Evolutionary conservation across 2,888 invertebrate species (phyloP).

Genomic region (Tenthredo distinguenda): DNA sequence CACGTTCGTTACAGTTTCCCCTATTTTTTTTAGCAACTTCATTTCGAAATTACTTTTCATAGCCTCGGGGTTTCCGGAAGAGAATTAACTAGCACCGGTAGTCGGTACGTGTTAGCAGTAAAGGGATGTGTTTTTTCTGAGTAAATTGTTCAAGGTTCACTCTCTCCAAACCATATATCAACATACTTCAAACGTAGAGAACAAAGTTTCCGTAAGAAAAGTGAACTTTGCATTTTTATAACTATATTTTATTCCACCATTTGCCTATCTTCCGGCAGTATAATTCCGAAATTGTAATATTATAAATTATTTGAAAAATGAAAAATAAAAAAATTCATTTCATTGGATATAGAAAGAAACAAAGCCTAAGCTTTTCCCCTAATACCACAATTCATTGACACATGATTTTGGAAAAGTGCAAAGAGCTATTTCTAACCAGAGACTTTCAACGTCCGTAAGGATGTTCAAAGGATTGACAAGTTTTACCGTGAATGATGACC

Average conservation of each 20-base stretch:
- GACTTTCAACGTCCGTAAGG: background rate
- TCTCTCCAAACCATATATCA: background rate
- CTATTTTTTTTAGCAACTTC: constrained; percentile 60
- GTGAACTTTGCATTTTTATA: background rate
- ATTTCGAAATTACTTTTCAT: constrained; percentile 63
- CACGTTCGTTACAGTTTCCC: constrained; percentile 40
- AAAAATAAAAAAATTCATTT: background rate
- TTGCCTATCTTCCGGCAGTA: background rate
- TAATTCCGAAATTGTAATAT: background rate
- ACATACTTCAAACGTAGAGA: background rate
- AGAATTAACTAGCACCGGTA: constrained; percentile 27
- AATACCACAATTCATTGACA: background rate
- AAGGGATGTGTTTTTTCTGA: constrained; percentile 32
- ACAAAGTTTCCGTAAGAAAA: background rate
- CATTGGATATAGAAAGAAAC: background rate
- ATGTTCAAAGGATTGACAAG: background rate
- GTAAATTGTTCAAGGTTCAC: background rate
- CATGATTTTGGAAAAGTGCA: background rate
- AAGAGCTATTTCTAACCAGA: background rate
- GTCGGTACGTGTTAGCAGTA: constrained; percentile 20
- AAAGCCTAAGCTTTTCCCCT: background rate
- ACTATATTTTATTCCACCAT: background rate
- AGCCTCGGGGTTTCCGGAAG: constrained; percentile 53
- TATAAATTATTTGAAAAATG: background rate
- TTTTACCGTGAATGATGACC: background rate